Conservation (phyloP, 2,888 invertebrate species). For the Eudemis profundana region DNA sequence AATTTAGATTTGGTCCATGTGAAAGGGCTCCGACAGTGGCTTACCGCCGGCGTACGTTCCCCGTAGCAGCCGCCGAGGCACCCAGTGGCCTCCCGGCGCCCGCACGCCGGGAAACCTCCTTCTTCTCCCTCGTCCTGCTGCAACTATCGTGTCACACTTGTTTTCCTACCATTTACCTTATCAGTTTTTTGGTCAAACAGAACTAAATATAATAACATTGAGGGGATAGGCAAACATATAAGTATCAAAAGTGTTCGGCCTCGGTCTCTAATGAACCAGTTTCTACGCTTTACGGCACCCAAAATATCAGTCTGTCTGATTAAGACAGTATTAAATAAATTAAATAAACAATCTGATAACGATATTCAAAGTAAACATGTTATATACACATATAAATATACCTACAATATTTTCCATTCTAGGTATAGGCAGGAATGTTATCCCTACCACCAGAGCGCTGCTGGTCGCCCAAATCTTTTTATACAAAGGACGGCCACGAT, state of each 20-base stretch:
- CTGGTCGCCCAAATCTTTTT: too few relatives aligned
- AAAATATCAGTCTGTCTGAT: conserved; percentile 14
- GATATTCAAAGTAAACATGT: too few relatives aligned
- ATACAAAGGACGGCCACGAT: too few relatives aligned
- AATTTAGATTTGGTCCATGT: conserved; percentile 49
- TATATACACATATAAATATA: too few relatives aligned
- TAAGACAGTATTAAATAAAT: too few relatives aligned
- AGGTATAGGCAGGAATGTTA: too few relatives aligned
- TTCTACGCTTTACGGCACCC: conserved; percentile 33
- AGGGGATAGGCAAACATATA: conserved; percentile 14
- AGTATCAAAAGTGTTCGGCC: not conserved
- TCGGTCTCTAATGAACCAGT: conserved; percentile 5
- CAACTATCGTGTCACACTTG: conserved; percentile 74
- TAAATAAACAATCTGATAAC: too few relatives aligned
- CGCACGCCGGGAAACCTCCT: conserved; percentile 84
- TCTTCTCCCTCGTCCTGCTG: conserved; percentile 84
- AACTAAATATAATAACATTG: conserved; percentile 32
- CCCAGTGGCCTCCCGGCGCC: conserved; percentile 87
- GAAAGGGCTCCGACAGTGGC: conserved; percentile 57
- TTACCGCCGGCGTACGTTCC: conserved; percentile 91
- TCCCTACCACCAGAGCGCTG: too few relatives aligned
- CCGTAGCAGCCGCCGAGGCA: conserved; percentile 90
- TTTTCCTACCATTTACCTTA: conserved; percentile 58
- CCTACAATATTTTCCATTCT: too few relatives aligned
- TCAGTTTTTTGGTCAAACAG: conserved; percentile 71